Percentiles rank a stretch among this genome's conserved stretches.
These are phyloP conservation scores for Synanceia verrucosa DNA, from an alignment of 2,797 vertebrate species.

Conservation along the genomic window DNA sequence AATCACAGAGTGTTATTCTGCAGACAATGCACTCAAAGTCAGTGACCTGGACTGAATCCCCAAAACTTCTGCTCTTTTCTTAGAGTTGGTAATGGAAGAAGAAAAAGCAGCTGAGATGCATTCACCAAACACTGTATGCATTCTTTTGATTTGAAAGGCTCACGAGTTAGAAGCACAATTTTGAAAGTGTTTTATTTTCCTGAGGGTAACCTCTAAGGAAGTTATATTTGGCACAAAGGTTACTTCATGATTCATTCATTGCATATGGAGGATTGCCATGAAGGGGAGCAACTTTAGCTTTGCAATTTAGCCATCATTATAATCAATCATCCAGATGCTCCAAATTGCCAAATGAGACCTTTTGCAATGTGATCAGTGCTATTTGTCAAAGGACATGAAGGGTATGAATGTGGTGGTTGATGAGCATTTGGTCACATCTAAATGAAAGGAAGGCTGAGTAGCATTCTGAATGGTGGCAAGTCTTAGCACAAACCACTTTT, in stretches of 20 bases:
- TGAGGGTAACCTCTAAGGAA: slow-evolving; percentile 22
- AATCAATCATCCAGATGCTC: slow-evolving; percentile 64
- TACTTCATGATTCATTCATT: slow-evolving; percentile 29
- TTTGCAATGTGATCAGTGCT: slow-evolving; percentile 62
- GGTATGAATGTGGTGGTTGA: slow-evolving; percentile 57
- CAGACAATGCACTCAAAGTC: slow-evolving; percentile 71
- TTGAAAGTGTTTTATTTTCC: slow-evolving; percentile 37
- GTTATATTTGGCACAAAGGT: slow-evolving; percentile 60
- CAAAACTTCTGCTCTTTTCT: slow-evolving; percentile 55
- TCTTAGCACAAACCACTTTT: slow-evolving; percentile 14
- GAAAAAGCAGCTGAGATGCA: slow-evolving; percentile 41
- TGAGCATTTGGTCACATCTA: slow-evolving; percentile 46
- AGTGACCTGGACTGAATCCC: slow-evolving; percentile 62
- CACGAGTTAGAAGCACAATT: slow-evolving; percentile 29
- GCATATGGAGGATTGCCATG: slow-evolving; percentile 25
- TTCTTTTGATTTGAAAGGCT: slow-evolving; percentile 50
- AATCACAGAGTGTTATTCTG: slow-evolving; percentile 46
- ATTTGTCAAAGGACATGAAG: slow-evolving; percentile 60
- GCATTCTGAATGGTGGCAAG: background rate
- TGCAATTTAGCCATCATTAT: slow-evolving; percentile 57
- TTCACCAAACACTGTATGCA: slow-evolving; percentile 14
- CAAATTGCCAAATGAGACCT: slow-evolving; percentile 66
- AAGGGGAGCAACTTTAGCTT: slow-evolving; percentile 44
- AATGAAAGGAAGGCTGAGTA: slow-evolving; percentile 22
- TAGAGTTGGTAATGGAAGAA: slow-evolving; percentile 52